Evolutionary conservation across 92 coral and sea anemone genomes (phyloP), one percentile per base, ranked within the genome.

Genomic region (Siderastrea siderea): DNA sequence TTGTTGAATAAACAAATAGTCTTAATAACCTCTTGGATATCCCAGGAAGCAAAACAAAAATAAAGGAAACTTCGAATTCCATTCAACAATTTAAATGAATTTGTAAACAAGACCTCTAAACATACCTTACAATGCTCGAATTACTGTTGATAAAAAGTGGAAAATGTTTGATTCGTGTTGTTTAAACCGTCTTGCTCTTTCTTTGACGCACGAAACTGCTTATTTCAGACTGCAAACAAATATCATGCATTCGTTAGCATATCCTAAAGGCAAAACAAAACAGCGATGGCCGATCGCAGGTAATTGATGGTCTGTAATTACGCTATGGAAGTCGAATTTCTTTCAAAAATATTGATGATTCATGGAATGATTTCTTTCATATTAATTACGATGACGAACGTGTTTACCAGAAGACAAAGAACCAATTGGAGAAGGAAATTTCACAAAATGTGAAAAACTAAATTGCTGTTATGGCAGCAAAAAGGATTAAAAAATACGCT

Each of bases 371-470:
- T 17, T 46, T 69, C 48, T 80, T 47, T 46, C 44, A 19, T 46
- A 57, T 69, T 52, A 55, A 54, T 82, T 69, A 17, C 46, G 58
- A 43, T 9, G 46, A 16, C 74, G 7, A 11, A 79, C 61, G 73
- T 49, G 63, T 65, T 51, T 79, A 7, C 47, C 50, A 44, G 71
- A 69, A 65, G 6, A 66, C 51, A 51, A 60, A 17, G 57, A 71
- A 55, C 86, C 86, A 82, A 82, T 69, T 19, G 47, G 69, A 69
- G 50, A 15, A 7, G 66, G 43, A 57, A 81, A 44, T 82, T 58
- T 26, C 17, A 6, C 1, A 19, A 70, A 82, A 69, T 54, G 63
- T 17, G 44, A 50, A 57, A 38, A 43, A 15, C 8, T 45, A 47
- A 80, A 66, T 80, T 50, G 75, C 61, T 69, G 50, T 53, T 51